Evolutionary conservation across 2,113 vertebrate genomes (phyloP).

Genomic region (Prinia subflava): DNA sequence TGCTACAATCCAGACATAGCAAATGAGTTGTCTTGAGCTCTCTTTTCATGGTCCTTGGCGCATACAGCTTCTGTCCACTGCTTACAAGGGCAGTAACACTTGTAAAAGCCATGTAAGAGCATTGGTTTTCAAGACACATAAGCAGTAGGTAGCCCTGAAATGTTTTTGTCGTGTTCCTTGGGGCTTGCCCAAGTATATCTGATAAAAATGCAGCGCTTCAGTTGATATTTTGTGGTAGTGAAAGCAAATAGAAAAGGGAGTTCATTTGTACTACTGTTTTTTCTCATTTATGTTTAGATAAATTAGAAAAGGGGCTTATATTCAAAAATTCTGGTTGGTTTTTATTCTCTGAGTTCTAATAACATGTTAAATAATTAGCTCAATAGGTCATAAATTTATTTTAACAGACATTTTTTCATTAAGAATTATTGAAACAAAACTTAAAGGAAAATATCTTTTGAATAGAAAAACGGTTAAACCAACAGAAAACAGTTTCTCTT

Average conservation of each 20-base stretch:
- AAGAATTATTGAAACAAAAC: background rate
- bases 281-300: background rate
- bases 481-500: background rate
- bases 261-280: background rate
- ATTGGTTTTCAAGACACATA: background rate
- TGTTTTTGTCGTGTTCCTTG: background rate
- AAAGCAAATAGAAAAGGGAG: background rate
- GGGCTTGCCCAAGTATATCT: background rate
- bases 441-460: background rate
- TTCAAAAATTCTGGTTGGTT: background rate
- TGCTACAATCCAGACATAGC: background rate
- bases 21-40: background rate
- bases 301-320: background rate
- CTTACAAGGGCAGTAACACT: background rate
- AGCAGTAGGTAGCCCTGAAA: background rate
- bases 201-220: background rate
- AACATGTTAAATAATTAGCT: background rate
- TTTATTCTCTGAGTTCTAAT: background rate
- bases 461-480: background rate
- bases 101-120: background rate
- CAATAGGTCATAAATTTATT: background rate
- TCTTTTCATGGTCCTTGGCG: background rate
- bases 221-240: background rate
- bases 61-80: background rate
- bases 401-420: background rate